phyloP scores from a whole-genome alignment of 2,113 vertebrate species.

The Psephotus haematonotus region DNA sequence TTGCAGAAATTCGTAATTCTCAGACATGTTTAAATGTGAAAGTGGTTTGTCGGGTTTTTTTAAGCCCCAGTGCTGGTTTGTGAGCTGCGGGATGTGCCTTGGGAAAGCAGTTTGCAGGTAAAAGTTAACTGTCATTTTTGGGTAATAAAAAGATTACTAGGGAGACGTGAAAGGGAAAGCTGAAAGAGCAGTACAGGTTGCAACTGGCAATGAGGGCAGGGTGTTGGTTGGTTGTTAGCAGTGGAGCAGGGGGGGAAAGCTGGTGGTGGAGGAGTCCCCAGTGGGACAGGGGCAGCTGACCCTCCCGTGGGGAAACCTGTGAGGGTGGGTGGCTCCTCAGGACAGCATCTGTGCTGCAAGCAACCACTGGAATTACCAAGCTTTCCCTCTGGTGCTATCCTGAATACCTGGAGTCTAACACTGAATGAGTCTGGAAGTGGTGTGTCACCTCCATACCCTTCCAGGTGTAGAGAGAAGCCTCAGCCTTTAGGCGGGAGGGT shows the following conservation, averaged over 20 bases:
- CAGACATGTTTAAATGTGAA: not conserved
- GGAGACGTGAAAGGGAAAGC: not conserved
- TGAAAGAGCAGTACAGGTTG: accelerated
- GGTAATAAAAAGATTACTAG: not conserved
- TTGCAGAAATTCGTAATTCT: not conserved
- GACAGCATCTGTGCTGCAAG: not conserved
- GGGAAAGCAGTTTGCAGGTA: not conserved
- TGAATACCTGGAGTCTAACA: accelerated
- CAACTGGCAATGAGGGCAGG: accelerated
- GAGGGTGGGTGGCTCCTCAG: not conserved
- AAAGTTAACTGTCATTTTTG: not conserved
- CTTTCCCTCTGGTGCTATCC: not conserved
- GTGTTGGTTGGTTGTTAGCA: not conserved
- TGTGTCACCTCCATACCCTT: not conserved
- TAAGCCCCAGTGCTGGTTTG: not conserved
- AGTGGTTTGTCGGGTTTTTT: not conserved
- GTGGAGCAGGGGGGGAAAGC: not conserved
- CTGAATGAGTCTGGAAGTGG: accelerated
- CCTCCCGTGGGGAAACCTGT: accelerated
- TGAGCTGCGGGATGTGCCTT: not conserved
- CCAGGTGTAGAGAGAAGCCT: not conserved
- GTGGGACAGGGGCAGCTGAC: not conserved
- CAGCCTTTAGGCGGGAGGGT: not conserved
- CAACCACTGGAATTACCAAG: not conserved
- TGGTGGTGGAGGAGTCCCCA: not conserved